Evolutionary conservation across 1,140 invertebrate species (phyloP).

Genomic region (Drosophila repletoides): DNA sequence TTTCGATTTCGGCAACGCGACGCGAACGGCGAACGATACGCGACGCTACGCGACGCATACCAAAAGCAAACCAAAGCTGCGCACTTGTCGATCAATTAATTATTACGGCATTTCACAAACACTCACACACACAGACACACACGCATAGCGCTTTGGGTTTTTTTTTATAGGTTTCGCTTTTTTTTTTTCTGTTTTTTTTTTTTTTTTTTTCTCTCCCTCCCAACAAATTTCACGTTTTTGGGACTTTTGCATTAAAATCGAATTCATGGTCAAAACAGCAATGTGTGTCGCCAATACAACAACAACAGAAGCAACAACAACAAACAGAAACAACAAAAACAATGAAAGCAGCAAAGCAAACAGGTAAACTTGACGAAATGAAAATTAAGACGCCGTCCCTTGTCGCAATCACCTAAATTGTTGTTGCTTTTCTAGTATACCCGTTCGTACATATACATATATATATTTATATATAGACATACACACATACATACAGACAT

Average conservation of each 20-base stretch:
- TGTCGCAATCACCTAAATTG: slow-evolving; percentile 69
- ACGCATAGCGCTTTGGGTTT: slow-evolving; percentile 44
- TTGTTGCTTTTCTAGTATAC: slow-evolving; percentile 47
- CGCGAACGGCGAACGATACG: slow-evolving; percentile 22
- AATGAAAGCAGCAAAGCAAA: slow-evolving; percentile 36
- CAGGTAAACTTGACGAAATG: slow-evolving; percentile 76
- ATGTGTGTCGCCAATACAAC: slow-evolving; percentile 72
- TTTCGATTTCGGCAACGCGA: slow-evolving; percentile 58
- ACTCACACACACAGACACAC: slow-evolving; percentile 16
- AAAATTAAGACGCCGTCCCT: slow-evolving; percentile 57
- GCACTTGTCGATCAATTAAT: slow-evolving; percentile 79
- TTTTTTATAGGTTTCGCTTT: slow-evolving; percentile 53
- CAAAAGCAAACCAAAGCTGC: slow-evolving; percentile 67
- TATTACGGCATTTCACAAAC: slow-evolving; percentile 72
- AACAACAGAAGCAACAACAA: slow-evolving; percentile 11
- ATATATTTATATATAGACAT: not conserved
- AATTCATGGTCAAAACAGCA: slow-evolving; percentile 72
- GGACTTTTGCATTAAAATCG: slow-evolving; percentile 77
- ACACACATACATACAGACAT: not conserved
- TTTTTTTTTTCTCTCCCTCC: not conserved
- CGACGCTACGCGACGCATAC: slow-evolving; percentile 53
- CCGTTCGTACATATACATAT: not conserved
- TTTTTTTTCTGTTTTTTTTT: slow-evolving; percentile 34
- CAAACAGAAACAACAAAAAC: slow-evolving; percentile 6
- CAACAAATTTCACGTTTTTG: slow-evolving; percentile 69